Evolutionary conservation across 2,888 invertebrate species (phyloP).

Genomic region (Aproaerema taeniolella): DNA sequence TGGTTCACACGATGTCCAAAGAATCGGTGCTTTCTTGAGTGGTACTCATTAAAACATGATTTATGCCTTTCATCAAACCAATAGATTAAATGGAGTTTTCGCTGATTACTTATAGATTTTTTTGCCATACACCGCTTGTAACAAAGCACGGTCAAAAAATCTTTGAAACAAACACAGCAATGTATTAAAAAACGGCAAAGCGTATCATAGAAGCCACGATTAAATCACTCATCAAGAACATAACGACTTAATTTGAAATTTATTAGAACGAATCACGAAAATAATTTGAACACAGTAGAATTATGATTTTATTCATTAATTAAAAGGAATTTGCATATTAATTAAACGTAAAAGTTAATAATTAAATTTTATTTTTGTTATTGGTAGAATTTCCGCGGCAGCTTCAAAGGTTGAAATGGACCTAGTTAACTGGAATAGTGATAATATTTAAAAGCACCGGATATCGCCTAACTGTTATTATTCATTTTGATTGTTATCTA

Average conservation of each 20-base stretch:
- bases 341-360: constrained; percentile 35
- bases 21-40: constrained; percentile 8
- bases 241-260: constrained; percentile 51
- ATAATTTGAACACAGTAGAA: constrained; percentile 38
- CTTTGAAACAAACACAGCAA: background rate
- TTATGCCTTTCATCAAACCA: constrained; percentile 5
- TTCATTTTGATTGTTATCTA: no score
- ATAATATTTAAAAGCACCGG: no score
- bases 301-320: constrained; percentile 44
- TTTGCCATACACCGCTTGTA: constrained; percentile 3
- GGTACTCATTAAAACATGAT: constrained; percentile 8
- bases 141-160: background rate
- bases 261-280: constrained; percentile 34
- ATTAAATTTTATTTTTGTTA: constrained; percentile 43
- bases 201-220: constrained; percentile 18
- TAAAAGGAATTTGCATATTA: constrained; percentile 46
- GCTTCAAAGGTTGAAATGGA: constrained; percentile 40
- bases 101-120: no score
- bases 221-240: constrained; percentile 17
- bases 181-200: constrained; percentile 1
- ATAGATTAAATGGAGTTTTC: no score
- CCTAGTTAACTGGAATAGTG: constrained; percentile 10
- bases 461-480: no score
- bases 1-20: constrained; percentile 8
- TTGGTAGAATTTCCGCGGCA: constrained; percentile 50